These are phyloP conservation scores for Eidolon dupreanum DNA, from an alignment of 2,797 vertebrate genomes.

Conservation along the genomic window DNA sequence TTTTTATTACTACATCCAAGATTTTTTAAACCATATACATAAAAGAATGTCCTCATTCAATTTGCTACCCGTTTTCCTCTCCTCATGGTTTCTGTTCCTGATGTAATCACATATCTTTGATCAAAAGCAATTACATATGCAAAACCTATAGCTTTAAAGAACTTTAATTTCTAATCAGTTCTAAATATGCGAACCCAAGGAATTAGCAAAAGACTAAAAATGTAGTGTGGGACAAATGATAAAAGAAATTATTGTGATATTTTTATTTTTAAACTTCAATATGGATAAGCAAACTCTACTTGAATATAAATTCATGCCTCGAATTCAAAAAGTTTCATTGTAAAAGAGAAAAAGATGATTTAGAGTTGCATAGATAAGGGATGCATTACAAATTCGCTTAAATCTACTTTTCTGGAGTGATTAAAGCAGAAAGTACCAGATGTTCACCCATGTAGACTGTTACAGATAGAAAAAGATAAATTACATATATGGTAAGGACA, in stretches of 20 bases:
- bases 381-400: background rate
- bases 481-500: background rate
- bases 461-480: background rate
- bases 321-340: background rate
- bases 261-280: background rate
- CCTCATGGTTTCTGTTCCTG: background rate
- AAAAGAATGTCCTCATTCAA: background rate
- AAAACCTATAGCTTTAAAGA: background rate
- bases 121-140: background rate
- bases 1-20: background rate
- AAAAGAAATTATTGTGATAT: background rate
- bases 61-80: background rate
- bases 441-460: background rate
- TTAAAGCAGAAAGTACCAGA: background rate
- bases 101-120: background rate
- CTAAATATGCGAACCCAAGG: background rate
- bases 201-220: background rate
- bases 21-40: background rate
- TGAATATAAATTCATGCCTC: background rate
- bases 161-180: background rate
- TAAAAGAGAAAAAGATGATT: background rate
- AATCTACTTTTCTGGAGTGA: background rate
- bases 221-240: background rate
- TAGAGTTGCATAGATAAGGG: background rate
- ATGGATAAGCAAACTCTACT: background rate